phyloP scores from a whole-genome alignment of 2,113 vertebrate genomes.

The Anguilla japonica region DNA sequence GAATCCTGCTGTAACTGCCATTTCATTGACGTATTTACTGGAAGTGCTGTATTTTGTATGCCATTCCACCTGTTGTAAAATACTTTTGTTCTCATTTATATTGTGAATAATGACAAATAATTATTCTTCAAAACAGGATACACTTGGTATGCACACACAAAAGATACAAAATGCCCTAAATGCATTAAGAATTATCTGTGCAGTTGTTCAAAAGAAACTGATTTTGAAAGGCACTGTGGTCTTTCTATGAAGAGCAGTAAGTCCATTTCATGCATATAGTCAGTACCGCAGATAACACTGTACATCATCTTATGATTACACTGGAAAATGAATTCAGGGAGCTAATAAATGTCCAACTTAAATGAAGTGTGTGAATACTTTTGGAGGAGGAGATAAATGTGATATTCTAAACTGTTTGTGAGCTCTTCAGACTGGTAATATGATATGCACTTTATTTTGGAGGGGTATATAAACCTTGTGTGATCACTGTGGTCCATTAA shows the following conservation, averaged over 20 bases:
- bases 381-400: too few species aligned
- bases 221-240: neutral
- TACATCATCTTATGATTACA: too few species aligned
- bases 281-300: too few species aligned
- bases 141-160: neutral
- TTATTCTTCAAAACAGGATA: neutral
- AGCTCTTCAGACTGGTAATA: too few species aligned
- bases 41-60: neutral
- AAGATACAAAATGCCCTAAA: neutral
- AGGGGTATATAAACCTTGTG: neutral
- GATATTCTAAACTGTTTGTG: too few species aligned
- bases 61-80: neutral
- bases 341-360: too few species aligned
- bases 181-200: neutral
- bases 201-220: neutral
- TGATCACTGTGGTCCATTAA: neutral
- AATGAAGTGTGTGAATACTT: too few species aligned
- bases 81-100: neutral
- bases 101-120: neutral
- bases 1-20: neutral
- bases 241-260: neutral
- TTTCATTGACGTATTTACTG: neutral
- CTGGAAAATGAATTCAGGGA: too few species aligned
- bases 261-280: too few species aligned
- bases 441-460: neutral